phyloP scores from a whole-genome alignment of 1,140 invertebrate genomes.

The Dinothrombium tinctorium region DNA sequence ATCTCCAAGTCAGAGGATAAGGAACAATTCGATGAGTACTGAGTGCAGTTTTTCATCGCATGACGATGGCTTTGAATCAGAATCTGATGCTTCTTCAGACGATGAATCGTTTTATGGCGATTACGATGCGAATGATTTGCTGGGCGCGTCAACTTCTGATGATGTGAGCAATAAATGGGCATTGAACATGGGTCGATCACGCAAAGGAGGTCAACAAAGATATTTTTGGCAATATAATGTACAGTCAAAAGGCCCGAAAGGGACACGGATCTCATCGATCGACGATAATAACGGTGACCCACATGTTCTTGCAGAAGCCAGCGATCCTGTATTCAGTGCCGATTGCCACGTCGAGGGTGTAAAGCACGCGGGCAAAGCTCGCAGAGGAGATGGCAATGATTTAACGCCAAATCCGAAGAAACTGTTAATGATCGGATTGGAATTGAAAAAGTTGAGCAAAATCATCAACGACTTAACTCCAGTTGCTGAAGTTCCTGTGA shows the following conservation, averaged over 20 bases:
- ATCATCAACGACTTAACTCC: conserved; percentile 88
- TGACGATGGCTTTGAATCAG: too few relatives aligned
- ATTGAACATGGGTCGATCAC: conserved; percentile 13
- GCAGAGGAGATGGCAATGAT: conserved; percentile 92
- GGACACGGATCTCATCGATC: conserved; percentile 19
- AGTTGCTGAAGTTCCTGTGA: conserved; percentile 71
- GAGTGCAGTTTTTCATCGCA: too few relatives aligned
- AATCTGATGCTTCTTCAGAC: conserved; percentile 12
- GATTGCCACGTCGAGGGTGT: conserved; percentile 45
- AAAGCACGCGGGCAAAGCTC: conserved; percentile 55
- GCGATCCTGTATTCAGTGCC: conserved; percentile 77
- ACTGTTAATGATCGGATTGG: conserved; percentile 63
- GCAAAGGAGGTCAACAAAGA: conserved; percentile 40
- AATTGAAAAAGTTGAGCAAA: conserved; percentile 70
- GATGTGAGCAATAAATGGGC: conserved; percentile 11
- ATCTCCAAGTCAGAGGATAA: too few relatives aligned
- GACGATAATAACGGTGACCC: conserved; percentile 52
- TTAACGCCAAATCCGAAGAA: conserved; percentile 81
- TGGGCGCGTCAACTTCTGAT: conserved; percentile 11
- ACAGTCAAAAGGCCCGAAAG: conserved; percentile 91
- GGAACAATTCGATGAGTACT: too few relatives aligned
- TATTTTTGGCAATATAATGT: conserved; percentile 99
- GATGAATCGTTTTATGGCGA: conserved; percentile 12
- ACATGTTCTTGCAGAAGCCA: conserved; percentile 64
- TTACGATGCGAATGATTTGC: conserved; percentile 10